phyloP scores from a whole-genome alignment of 2,888 invertebrate species.

The Fragum fragum region DNA sequence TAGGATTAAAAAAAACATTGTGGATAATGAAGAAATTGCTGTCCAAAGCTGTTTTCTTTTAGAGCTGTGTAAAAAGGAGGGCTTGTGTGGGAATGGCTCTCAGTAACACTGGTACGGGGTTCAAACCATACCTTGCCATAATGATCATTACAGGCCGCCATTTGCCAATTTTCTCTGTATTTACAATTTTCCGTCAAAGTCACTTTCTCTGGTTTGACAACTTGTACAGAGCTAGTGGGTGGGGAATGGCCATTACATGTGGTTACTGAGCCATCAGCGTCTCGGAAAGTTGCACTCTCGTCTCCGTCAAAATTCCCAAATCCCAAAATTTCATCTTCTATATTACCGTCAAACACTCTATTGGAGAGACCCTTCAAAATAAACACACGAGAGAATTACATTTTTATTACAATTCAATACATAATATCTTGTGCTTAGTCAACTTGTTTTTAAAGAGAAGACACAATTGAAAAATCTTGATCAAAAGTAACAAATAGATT shows the following conservation, averaged over 20 bases:
- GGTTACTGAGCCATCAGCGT: slow-evolving; percentile 34
- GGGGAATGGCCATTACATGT: slow-evolving; percentile 28
- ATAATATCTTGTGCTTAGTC: too few relatives aligned
- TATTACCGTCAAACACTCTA: slow-evolving; percentile 43
- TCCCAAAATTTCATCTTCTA: slow-evolving; percentile 17
- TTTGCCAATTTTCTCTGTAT: slow-evolving; percentile 36
- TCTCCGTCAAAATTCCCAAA: slow-evolving; percentile 33
- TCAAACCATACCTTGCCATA: slow-evolving; percentile 47
- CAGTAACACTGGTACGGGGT: too few relatives aligned
- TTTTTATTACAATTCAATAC: too few relatives aligned
- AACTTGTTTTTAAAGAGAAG: too few relatives aligned
- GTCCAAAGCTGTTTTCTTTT: too few relatives aligned
- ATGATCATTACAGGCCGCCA: slow-evolving; percentile 29
- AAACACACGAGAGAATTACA: neutral
- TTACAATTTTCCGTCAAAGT: slow-evolving; percentile 7
- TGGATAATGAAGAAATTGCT: too few relatives aligned
- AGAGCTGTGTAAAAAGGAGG: too few relatives aligned
- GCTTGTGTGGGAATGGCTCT: too few relatives aligned
- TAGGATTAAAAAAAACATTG: too few relatives aligned
- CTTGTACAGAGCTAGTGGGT: slow-evolving; percentile 11
- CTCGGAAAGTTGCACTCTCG: slow-evolving; percentile 39
- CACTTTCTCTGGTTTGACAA: slow-evolving; percentile 34
- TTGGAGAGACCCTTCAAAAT: slow-evolving; percentile 11
- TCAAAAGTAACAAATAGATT: too few relatives aligned
- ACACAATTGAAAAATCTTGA: too few relatives aligned